Base-by-base conservation (phyloP, 2,888 invertebrate species). In the Lumbricus terrestris region DNA sequence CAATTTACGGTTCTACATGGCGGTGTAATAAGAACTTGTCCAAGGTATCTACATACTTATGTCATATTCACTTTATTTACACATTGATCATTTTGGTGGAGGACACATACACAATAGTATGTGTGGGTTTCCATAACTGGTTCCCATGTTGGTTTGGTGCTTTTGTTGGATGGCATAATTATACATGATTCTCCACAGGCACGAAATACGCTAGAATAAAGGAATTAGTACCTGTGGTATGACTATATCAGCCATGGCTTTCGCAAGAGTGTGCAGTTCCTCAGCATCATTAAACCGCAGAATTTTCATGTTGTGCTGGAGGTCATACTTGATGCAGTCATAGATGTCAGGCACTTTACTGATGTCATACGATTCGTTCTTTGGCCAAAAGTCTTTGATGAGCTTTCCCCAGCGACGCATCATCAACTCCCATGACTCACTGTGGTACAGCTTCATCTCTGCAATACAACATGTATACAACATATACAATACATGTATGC, bases 261-360 rank as follows among this genome's bases (percentile, higher is more conserved):
- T 99, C 0, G 99, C 97, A 94, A 98, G 98, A 90, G 97, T 97
- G 94, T 99, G 99, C 89, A 95, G 93, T 91, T 95, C 94, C 89
- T 94, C 93, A 4, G 94, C 95, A 92, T 95, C 91, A 37, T 94
- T 94, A 90, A 93, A 98, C 95, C 98, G 98, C 92, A 99, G 95
- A 1, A 98, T 98, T 94, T 98, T 98, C 94, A 98, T 98, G 95
- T 99, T 99, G 95, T 99, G 99, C 94, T 99, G 99, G 92, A 99
- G 95, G 95, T 99, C 99, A 92, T 95, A 99, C 95, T 99, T 99
- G 93, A 99, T 99, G 94, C 99, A 99, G 96, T 99, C 99, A 94
- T 99, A 99, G 92, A 99, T 99, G 95, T 99, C 99, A 0, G 99
- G 99, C 91, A 99, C 98, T 95, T 99, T 99, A 15, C 98, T 99